Base-by-base conservation (phyloP, 2,888 invertebrate genomes). In the Diaperis boleti region DNA sequence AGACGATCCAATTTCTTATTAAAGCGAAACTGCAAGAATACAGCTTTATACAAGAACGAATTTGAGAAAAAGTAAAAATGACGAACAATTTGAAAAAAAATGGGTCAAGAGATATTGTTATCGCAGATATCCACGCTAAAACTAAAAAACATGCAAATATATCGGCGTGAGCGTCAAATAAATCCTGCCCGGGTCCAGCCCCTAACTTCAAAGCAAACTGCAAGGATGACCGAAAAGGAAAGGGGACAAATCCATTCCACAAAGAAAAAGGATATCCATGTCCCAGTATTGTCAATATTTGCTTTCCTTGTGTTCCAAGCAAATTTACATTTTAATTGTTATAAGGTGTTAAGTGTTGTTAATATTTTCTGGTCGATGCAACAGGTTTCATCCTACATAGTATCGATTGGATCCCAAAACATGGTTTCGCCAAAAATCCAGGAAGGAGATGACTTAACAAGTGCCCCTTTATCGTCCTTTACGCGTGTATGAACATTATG, bases 81-180 rank as follows among this genome's bases (percentile, higher is more conserved):
- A 22, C 37, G 39, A 42, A 17, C 31, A 42, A 42, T 55, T 55
- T 29, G 13, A 45, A 45, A 2, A 14, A n/a, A 29, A 29, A 18
- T 8, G 41, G 55, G 42, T 42, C 42, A 55, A 55, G 42, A 55
- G 37, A 13, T 39, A 15, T 52, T 42, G 29, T 35, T n/a, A 14
- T 45, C n/a, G 14, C n/a, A 49, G 49, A 31, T n/a, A n/a, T 31
- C 8, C 18, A 17, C 35, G 33, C 49, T 49, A 33, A 33, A 49
- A 49, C 49, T 20, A 33, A 55, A 33, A 42, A 55, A 55, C 42
- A 42, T 42, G 42, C 42, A 55, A 42, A 55, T 42, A 42, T 41
- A 55, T 55, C 42, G 55, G 39, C 37, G 52, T 26, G 13, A 39
- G 42, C 29, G 42, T 55, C 55, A 42, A 55, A 55, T 55, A 55